Conservation (phyloP, 2,113 vertebrate genomes). For the Serilophus lunatus region DNA sequence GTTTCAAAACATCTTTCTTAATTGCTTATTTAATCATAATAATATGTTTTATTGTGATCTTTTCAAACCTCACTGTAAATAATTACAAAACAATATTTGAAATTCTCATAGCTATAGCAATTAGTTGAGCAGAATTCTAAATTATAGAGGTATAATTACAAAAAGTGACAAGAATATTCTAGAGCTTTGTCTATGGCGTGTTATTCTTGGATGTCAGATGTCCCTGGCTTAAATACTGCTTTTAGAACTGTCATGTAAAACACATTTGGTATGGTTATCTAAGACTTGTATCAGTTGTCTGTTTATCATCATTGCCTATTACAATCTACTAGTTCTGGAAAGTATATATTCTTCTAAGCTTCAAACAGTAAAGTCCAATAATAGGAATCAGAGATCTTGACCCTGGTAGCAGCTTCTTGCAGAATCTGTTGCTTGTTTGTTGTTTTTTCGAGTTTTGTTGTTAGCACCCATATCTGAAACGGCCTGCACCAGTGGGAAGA, state of each 20-base stretch:
- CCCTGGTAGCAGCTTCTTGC: neutral
- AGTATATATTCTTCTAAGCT: neutral
- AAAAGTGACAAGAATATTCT: slow-evolving; percentile 9
- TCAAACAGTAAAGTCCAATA: neutral
- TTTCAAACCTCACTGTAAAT: slow-evolving; percentile 17
- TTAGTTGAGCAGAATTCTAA: neutral
- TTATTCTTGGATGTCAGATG: neutral
- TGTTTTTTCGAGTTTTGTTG: neutral
- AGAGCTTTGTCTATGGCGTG: neutral
- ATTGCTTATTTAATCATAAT: slow-evolving; percentile 8
- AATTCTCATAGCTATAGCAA: neutral
- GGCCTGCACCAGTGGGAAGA: neutral
- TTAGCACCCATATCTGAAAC: neutral
- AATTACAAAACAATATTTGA: neutral
- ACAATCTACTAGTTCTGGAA: neutral
- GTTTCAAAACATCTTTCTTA: slow-evolving; percentile 4
- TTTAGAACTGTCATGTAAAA: neutral
- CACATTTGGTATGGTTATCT: neutral
- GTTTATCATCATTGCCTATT: neutral
- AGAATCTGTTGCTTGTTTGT: neutral
- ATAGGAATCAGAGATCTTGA: rapidly evolving
- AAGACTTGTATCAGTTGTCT: neutral
- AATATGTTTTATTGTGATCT: slow-evolving; percentile 1
- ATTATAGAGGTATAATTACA: neutral
- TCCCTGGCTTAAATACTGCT: neutral